These are phyloP conservation scores for Philereme transversata DNA, from an alignment of 2,888 invertebrate species.

Conservation along the genomic window DNA sequence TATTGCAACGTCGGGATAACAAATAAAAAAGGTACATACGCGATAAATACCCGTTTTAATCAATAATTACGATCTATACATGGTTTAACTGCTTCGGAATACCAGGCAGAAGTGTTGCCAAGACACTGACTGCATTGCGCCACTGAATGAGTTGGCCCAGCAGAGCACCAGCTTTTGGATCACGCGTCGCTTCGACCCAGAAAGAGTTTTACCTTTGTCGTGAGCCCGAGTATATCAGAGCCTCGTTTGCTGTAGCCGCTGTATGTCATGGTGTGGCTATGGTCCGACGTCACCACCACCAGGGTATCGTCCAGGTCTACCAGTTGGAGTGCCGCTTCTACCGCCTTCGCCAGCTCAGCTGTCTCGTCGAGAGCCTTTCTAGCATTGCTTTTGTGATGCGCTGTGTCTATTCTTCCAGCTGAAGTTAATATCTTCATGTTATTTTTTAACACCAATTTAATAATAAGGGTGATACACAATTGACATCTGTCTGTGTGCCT, in stretches of 20 bases:
- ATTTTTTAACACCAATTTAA: neutral
- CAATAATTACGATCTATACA: no score
- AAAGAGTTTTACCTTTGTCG: conserved; percentile 44
- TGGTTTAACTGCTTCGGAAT: no score
- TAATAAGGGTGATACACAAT: no score
- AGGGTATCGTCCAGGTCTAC: conserved; percentile 88
- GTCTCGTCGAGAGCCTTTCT: conserved; percentile 90
- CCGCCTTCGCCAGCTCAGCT: conserved; percentile 89
- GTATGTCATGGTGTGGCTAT: conserved; percentile 90
- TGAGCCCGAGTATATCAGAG: conserved; percentile 71
- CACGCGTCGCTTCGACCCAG: no score
- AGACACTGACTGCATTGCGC: no score
- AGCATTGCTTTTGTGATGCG: conserved; percentile 88
- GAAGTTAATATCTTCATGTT: neutral
- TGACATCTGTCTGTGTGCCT: no score
- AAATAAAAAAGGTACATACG: no score
- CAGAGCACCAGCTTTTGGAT: no score
- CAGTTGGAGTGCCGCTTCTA: conserved; percentile 84
- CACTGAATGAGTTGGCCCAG: no score
- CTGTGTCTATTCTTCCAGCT: conserved; percentile 88
- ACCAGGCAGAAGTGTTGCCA: no score
- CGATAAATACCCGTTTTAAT: no score
- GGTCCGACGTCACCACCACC: conserved; percentile 92
- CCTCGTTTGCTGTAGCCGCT: conserved; percentile 88
- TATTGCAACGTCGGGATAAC: no score